Conservation (phyloP, 2,113 vertebrate species). For the Nyctereutes procyonoides region DNA sequence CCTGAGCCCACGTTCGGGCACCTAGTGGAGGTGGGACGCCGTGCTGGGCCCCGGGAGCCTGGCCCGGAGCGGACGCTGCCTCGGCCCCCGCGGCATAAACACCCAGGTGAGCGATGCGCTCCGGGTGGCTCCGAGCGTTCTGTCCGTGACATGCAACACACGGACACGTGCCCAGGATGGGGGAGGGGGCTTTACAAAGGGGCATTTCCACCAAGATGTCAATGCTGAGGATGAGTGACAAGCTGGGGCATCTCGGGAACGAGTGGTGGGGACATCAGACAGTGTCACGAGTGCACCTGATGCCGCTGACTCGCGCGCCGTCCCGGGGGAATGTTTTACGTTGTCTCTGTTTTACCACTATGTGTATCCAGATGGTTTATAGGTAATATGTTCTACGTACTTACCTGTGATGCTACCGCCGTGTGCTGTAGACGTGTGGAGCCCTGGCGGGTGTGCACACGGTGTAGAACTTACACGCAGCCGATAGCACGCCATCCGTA, state of each 20-base stretch:
- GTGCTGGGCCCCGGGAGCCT: accelerated
- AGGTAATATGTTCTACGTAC: background rate
- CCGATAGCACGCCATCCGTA: no score
- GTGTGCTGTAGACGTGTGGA: no score
- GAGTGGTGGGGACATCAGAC: accelerated
- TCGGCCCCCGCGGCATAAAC: accelerated
- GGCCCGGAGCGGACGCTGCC: accelerated
- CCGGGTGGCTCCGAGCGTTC: no score
- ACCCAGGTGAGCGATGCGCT: accelerated
- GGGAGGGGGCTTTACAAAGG: accelerated
- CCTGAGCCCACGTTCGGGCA: background rate
- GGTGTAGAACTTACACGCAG: no score
- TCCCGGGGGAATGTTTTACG: background rate
- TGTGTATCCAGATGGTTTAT: background rate
- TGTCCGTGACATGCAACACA: background rate
- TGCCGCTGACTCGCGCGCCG: accelerated
- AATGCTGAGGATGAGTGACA: accelerated
- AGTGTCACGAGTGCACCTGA: accelerated
- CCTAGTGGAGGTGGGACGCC: accelerated
- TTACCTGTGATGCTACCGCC: accelerated
- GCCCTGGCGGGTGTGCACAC: background rate
- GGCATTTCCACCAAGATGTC: background rate
- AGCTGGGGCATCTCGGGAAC: background rate
- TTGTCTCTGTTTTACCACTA: background rate
- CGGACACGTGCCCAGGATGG: accelerated